These are phyloP conservation scores for Autographa pulchrina DNA, from an alignment of 2,888 invertebrate species.

Conservation along the genomic window DNA sequence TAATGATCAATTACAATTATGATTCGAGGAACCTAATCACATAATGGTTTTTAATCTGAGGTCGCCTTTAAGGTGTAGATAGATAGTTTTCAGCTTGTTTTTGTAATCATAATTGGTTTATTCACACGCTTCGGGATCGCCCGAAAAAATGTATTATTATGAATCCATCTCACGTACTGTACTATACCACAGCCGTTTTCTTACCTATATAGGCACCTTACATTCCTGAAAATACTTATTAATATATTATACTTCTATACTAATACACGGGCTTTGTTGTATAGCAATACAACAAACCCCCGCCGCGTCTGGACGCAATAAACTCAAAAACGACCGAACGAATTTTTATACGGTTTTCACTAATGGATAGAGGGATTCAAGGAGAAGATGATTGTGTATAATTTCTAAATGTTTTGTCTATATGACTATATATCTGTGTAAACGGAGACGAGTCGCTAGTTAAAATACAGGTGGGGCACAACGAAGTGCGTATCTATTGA, in stretches of 20 bases:
- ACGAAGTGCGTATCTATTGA: constrained; percentile 13
- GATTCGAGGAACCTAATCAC: constrained; percentile 23
- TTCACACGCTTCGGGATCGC: not conserved
- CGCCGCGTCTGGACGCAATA: no score
- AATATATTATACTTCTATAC: not conserved
- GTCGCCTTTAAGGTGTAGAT: not conserved
- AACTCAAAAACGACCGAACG: no score
- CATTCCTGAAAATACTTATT: constrained; percentile 20
- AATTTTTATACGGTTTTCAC: no score
- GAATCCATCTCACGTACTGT: not conserved
- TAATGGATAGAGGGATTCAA: no score
- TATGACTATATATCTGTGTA: no score
- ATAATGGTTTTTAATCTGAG: not conserved
- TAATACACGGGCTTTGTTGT: constrained; percentile 2
- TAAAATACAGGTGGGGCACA: constrained; percentile 7
- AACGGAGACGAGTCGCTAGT: no score
- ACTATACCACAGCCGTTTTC: no score
- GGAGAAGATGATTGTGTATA: no score
- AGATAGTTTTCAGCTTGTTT: not conserved
- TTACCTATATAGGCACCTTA: not conserved
- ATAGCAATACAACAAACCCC: no score
- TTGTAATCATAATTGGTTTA: not conserved
- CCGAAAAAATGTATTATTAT: not conserved
- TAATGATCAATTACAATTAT: constrained; percentile 6
- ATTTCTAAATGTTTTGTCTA: no score